A percentile compares a stretch with the other conserved stretches of the same genome.
Evolutionary conservation across 2,888 invertebrate genomes (phyloP).

Genomic region (Tetropium fuscum): DNA sequence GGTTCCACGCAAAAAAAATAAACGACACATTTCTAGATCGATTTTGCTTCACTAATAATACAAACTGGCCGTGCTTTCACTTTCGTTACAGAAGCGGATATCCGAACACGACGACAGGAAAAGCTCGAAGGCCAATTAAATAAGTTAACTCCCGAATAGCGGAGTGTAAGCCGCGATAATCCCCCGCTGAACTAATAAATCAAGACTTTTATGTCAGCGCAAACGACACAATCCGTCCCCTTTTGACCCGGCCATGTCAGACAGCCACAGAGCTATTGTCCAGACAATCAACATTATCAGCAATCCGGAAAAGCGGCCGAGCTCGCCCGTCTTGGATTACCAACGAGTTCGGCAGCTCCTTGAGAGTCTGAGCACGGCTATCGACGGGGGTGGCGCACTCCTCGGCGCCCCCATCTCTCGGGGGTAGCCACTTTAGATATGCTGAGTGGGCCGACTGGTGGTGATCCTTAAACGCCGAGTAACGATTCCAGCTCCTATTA

Average conservation of each 20-base stretch:
- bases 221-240: slow-evolving; percentile 46
- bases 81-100: too few relatives aligned
- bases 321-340: slow-evolving; percentile 30
- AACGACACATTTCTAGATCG: too few relatives aligned
- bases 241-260: slow-evolving; percentile 44
- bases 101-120: too few relatives aligned
- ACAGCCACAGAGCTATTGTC: slow-evolving; percentile 50
- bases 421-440: slow-evolving; percentile 36
- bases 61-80: too few relatives aligned
- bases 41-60: too few relatives aligned
- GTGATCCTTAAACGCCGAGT: slow-evolving; percentile 45
- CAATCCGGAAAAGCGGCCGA: slow-evolving; percentile 22
- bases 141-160: not conserved
- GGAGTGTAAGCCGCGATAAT: not conserved
- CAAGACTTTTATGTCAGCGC: slow-evolving; percentile 44
- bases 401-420: not conserved
- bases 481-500: slow-evolving; percentile 44
- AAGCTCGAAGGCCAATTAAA: not conserved
- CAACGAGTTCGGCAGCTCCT: slow-evolving; percentile 34
- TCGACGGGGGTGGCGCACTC: not conserved
- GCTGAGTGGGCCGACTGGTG: slow-evolving; percentile 39
- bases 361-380: slow-evolving; percentile 42
- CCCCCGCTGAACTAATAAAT: slow-evolving; percentile 40
- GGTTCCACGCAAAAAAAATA: too few relatives aligned
- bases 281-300: slow-evolving; percentile 54